Percentiles rank a stretch among this genome's conserved stretches.
Evolutionary conservation across 2,888 invertebrate genomes (phyloP).

Genomic region (Ephialtes manifestator): DNA sequence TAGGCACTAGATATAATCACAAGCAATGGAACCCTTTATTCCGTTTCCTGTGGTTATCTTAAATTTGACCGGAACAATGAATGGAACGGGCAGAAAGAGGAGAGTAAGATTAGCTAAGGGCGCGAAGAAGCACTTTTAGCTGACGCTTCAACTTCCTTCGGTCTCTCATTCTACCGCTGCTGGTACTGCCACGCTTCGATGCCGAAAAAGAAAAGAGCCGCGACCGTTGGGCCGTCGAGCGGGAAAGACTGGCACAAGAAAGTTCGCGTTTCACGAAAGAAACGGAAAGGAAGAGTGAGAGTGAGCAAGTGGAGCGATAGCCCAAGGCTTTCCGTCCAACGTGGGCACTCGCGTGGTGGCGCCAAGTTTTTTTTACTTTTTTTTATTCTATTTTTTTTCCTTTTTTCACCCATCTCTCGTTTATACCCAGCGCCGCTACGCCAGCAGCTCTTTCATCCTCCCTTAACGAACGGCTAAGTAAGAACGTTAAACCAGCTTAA

Average conservation of each 20-base stretch:
- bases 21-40: neutral
- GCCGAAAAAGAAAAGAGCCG: neutral
- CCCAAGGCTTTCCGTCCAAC: slow-evolving; percentile 39
- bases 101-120: slow-evolving; percentile 2
- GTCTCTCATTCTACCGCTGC: neutral
- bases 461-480: slow-evolving; percentile 79
- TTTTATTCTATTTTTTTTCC: slow-evolving; percentile 16
- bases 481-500: slow-evolving; percentile 78
- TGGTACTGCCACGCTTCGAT: slow-evolving; percentile 9
- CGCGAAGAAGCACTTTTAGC: slow-evolving; percentile 29
- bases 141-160: slow-evolving; percentile 23
- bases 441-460: slow-evolving; percentile 37
- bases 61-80: neutral
- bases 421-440: neutral
- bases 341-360: slow-evolving; percentile 32
- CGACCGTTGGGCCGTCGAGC: slow-evolving; percentile 14
- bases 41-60: neutral
- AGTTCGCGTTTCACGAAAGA: slow-evolving; percentile 60
- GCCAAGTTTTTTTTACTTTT: neutral
- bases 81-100: neutral
- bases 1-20: neutral
- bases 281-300: slow-evolving; percentile 26
- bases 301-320: slow-evolving; percentile 54
- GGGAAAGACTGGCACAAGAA: slow-evolving; percentile 25
- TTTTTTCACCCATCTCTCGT: slow-evolving; percentile 37